Percentiles rank a stretch among this genome's conserved stretches.
phyloP scores from a whole-genome alignment of 1,140 invertebrate genomes.

The Wiebesia pumilae region DNA sequence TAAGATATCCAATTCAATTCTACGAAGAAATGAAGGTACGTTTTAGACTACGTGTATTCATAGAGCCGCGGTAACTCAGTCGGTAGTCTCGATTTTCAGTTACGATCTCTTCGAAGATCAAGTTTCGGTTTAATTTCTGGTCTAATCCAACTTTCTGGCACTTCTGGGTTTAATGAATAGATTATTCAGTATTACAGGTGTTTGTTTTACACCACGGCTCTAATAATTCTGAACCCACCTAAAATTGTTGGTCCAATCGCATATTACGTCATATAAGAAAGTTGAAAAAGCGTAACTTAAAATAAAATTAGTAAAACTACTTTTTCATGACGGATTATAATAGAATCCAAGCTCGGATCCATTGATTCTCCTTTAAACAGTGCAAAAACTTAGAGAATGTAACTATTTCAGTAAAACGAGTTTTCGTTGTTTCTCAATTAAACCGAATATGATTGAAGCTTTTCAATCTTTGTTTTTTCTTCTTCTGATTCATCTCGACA shows the following conservation, averaged over 20 bases:
- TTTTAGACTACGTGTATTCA: slow-evolving; percentile 16
- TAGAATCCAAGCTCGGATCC: slow-evolving; percentile 32
- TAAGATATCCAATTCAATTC: slow-evolving; percentile 21
- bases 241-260: background rate
- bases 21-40: slow-evolving; percentile 13
- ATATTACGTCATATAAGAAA: background rate
- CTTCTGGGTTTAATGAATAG: background rate
- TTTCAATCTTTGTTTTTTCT: slow-evolving; percentile 79
- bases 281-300: background rate
- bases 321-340: slow-evolving; percentile 12
- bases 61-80: slow-evolving; percentile 1
- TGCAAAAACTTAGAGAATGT: slow-evolving; percentile 39
- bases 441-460: slow-evolving; percentile 77
- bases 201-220: background rate
- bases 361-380: slow-evolving; percentile 37
- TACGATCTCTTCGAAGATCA: background rate
- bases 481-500: slow-evolving; percentile 81
- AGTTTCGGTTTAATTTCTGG: background rate
- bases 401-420: slow-evolving; percentile 34
- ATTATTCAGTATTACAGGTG: background rate
- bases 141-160: background rate
- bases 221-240: background rate
- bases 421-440: slow-evolving; percentile 57
- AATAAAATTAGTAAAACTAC: background rate
- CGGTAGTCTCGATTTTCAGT: background rate